Evolutionary conservation across 2,888 invertebrate species (phyloP), one percentile per base, ranked within the genome.

Genomic region (Lysandra coridon): DNA sequence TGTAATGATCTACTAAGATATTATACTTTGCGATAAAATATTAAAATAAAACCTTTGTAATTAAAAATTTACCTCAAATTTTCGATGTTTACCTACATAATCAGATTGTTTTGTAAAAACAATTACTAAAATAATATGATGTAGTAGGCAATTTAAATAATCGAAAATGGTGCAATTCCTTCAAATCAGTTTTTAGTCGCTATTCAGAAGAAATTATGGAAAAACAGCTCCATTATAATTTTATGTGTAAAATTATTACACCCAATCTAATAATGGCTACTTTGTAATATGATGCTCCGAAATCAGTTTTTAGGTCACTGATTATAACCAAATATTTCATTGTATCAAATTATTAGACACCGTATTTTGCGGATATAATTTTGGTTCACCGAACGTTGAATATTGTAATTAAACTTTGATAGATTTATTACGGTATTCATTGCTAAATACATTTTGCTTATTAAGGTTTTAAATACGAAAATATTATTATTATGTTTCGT

Each of bases 341-440:
- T 60, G 77, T 60, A 73, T 79, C 12, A 76, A 73, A 69, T 73
- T 73, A 44, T 73, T 73, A 57, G 40, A n/a, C n/a, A 4, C 30
- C n/a, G 23, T 4, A 53, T 75, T 23, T 49, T 53, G 75, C 53
- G 75, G 53, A 4, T 53, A 37, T 69, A 69, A 69, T 69, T 69
- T 33, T 69, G 37, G 33, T 69, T 33, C 33, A 33, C 69, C 14
- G 69, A 14, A 69, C 33, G 7, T 4, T 44, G 40, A 49, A 30
- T 30, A 49, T 75, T 30, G 12, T 23, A 57, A 76, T 76, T 23
- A 57, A 17, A 76, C 23, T 57, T 57, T 53, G 76, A 75, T 69
- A 33, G 6, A 69, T 69, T 37, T 69, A 69, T 33, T 17, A 33
- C 33, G 33, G 1, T 17, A 33, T 33, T 37, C 33, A 69, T 33